Base-by-base conservation (phyloP, 1,140 invertebrate species). In the Babylonia areolata region DNA sequence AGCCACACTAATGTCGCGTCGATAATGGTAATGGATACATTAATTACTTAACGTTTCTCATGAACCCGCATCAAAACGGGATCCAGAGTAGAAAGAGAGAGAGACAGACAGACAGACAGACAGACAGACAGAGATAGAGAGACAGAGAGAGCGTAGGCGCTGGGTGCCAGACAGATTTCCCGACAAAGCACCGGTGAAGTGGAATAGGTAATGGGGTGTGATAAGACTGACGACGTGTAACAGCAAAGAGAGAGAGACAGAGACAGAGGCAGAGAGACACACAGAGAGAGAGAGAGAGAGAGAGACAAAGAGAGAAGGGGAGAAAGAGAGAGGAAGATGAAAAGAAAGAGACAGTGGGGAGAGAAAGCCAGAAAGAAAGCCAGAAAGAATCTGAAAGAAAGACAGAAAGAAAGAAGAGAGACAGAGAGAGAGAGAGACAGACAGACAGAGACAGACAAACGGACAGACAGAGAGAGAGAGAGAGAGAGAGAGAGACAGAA, bases 261-360 rank as follows among this genome's bases (percentile, higher is more conserved):
- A 20, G 12, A 69, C 20, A 11, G 58, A 6, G 6, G n/a, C 20
- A 11, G 58, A 73, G 71, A 73, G 71, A 73, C 20, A 11, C 6
- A 73, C 20, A 73, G 71, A 73, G 71, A 37, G 31, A 73, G 71
- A 73, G 71, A 73, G 71, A 73, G 71, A 73, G 71, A 73, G 71
- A 73, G 6, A 73, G 71, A 35, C 31, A 73, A 31, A 73, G 31
- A 73, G 9, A 73, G 31, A 73, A 31, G 35, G 71, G 35, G 71
- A 73, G 71, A 37, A 31, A 73, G 71, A 73, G 71, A 73, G 71
- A 73, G 31, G 23, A 31, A 73, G 71, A 73, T 3, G 35, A 31
- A 73, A 31, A 73, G 71, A 73, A 31, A 73, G 71, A 37, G 33
- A 73, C 31, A 73, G 31, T 9, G 31, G 28, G 71, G 5, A 23